Base-by-base conservation (phyloP, 2,113 vertebrate species). In the Hyla sarda region DNA sequence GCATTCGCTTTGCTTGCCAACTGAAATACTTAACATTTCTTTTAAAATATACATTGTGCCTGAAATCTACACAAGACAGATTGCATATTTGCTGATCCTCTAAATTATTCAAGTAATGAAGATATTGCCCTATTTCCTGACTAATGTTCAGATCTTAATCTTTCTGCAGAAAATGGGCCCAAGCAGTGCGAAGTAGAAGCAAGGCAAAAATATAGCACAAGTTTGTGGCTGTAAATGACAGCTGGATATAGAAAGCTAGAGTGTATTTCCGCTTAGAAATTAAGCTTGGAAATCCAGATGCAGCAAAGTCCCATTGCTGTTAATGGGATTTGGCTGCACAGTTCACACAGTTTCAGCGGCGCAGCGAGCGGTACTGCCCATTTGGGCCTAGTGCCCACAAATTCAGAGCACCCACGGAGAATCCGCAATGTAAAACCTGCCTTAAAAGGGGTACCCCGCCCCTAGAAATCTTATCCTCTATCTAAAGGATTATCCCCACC, bases 31-130 rank as follows among this genome's bases (percentile, higher is more conserved):
- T 72, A 14, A 28, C 87, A 75, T 82, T 90, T 83, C 85, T 82
- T 82, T 19, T 82, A 82, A 74, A 60, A 37, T 87, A 58, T 80
- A 87, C 52, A 34, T 62, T 73, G 25, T 82, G 65, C 67, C 10
- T 78, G 69, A 82, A 48, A 58, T 80, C 81, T 83, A n/a, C 50
- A 47, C 84, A 85, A 60, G 52, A 87, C 67, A 87, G 77, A 82
- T 82, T 87, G 85, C 41, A 50, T 19, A 32, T 60, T 32, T 60
- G 12, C 71, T 28, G 52, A 75, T 28, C 13, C 13, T 34, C 13
- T 41, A 58, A 83, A 58, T 74, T 52, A 73, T 74, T 74, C 48
- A 41, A n/a, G 48, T 37, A 17, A 37, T 16, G 14, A 83, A 28
- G 67, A 41, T n/a, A 48, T 83, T 54, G 67, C 34, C 54, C 62